Evolutionary conservation across 2,888 invertebrate species (phyloP).

Genomic region (Scaptomyza parva): DNA sequence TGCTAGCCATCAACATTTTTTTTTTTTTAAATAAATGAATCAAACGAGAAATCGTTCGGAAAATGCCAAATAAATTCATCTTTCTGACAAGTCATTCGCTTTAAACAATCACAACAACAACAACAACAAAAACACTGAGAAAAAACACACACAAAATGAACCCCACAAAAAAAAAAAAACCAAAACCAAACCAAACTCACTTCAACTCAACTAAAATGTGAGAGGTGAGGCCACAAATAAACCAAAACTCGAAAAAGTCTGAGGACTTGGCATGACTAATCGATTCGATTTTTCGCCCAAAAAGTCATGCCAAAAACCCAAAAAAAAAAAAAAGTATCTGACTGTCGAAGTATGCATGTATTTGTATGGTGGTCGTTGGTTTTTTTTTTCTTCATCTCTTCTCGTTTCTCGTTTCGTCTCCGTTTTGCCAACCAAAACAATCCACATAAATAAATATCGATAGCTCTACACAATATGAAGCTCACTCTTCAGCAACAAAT

Average conservation of each 20-base stretch:
- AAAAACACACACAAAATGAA: slow-evolving; percentile 31
- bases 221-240: slow-evolving; percentile 48
- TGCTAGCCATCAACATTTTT: slow-evolving; percentile 55
- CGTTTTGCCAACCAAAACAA: slow-evolving; percentile 1
- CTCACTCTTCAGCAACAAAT: slow-evolving; percentile 24
- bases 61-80: slow-evolving; percentile 73
- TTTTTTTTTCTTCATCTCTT: slow-evolving; percentile 9
- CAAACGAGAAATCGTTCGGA: slow-evolving; percentile 71
- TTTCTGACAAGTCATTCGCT: slow-evolving; percentile 70
- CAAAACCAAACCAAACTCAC: slow-evolving; percentile 12
- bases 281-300: slow-evolving; percentile 77
- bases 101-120: slow-evolving; percentile 34
- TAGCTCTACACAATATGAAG: slow-evolving; percentile 27
- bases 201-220: slow-evolving; percentile 51
- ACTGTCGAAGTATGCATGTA: too few species aligned
- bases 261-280: slow-evolving; percentile 77
- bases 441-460: slow-evolving; percentile 54
- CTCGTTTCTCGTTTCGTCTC: slow-evolving; percentile 6
- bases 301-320: slow-evolving; percentile 73
- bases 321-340: slow-evolving; percentile 27
- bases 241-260: slow-evolving; percentile 43
- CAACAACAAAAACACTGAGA: slow-evolving; percentile 18
- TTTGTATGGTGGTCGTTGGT: slow-evolving; percentile 30
- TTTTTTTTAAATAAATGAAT: slow-evolving; percentile 64
- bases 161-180: slow-evolving; percentile 29